Conservation (phyloP, 2,888 invertebrate genomes). For the Pristionchus arcanus region DNA sequence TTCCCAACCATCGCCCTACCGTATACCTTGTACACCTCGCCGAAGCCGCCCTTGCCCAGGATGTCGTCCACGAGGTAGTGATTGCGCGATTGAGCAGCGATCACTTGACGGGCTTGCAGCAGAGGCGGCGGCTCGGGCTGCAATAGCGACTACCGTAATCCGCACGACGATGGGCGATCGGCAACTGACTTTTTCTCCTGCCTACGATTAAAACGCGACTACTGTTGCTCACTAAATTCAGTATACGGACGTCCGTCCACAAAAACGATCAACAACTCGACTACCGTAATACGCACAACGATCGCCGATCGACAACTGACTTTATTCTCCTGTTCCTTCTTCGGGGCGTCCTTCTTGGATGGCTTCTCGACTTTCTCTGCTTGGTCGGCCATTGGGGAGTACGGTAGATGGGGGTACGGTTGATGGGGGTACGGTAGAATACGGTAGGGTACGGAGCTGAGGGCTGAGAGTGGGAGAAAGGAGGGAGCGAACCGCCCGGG, state of each 20-base stretch:
- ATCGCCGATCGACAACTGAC: neutral
- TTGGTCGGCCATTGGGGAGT: neutral
- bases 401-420: neutral
- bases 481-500: neutral
- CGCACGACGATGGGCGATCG: neutral
- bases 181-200: too few relatives aligned
- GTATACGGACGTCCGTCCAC: too few relatives aligned
- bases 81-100: neutral
- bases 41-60: slow-evolving; percentile 20
- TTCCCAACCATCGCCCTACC: neutral
- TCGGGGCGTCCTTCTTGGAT: neutral
- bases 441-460: neutral
- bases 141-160: neutral
- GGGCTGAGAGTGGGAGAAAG: neutral
- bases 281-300: too few relatives aligned
- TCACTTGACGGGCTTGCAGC: neutral
- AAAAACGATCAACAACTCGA: neutral
- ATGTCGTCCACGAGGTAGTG: neutral
- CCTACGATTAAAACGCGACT: too few relatives aligned
- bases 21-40: slow-evolving; percentile 40
- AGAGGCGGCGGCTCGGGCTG: neutral
- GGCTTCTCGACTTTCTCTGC: neutral
- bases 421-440: neutral
- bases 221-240: too few relatives aligned
- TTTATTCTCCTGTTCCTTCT: neutral